These are phyloP conservation scores for Colletes latitarsis DNA, from an alignment of 1,140 invertebrate genomes.

Conservation along the genomic window DNA sequence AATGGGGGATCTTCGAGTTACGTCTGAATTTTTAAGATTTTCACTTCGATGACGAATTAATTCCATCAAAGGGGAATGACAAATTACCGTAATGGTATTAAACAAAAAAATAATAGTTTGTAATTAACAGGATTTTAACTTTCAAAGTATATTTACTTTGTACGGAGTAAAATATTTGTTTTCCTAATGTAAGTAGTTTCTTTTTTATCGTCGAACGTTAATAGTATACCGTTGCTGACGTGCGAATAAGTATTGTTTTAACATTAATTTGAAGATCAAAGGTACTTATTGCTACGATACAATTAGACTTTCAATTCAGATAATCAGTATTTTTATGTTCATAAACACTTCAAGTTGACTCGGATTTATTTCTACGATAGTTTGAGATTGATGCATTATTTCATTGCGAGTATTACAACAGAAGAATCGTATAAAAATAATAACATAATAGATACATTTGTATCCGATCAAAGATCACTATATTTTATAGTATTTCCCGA, in stretches of 20 bases:
- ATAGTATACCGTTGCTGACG: background rate
- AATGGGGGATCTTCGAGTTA: background rate
- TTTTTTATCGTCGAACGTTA: background rate
- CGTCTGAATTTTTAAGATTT: constrained; percentile 20
- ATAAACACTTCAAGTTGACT: background rate
- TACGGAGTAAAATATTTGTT: background rate
- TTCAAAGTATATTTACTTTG: background rate
- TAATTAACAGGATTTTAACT: background rate
- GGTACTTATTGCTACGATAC: background rate
- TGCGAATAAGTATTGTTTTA: background rate
- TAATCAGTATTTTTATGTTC: background rate
- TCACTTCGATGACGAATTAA: background rate
- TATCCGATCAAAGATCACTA: background rate
- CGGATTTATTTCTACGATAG: background rate
- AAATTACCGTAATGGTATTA: background rate
- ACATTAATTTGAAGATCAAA: background rate
- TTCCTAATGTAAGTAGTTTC: background rate
- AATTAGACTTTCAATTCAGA: no score
- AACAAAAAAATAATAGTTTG: background rate
- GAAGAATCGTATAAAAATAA: background rate
- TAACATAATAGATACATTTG: background rate
- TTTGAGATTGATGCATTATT: background rate
- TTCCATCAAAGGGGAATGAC: no score
- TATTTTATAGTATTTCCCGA: background rate
- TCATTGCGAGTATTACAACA: background rate